Evolutionary conservation across 2,113 vertebrate species (phyloP).

Genomic region (Tiliqua scincoides): DNA sequence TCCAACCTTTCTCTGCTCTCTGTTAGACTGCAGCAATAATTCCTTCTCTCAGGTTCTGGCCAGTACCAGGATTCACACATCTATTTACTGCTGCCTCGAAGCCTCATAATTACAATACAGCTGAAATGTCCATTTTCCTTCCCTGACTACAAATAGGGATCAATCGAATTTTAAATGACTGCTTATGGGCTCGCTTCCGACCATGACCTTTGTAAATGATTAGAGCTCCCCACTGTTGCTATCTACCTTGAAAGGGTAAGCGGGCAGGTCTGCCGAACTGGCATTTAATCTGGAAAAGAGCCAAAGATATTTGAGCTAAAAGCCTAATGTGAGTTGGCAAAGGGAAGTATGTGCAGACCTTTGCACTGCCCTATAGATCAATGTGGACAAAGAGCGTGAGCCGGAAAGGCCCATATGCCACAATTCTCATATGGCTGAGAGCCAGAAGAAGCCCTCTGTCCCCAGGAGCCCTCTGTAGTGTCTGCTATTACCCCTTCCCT

Average conservation of each 20-base stretch:
- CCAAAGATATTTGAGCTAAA: slow-evolving; percentile 80
- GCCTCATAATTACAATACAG: slow-evolving; percentile 87
- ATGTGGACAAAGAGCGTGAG: background rate
- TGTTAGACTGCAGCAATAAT: slow-evolving; percentile 77
- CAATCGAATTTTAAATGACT: slow-evolving; percentile 89
- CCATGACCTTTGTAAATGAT: slow-evolving; percentile 97
- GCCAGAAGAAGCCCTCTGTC: background rate
- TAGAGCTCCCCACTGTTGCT: slow-evolving; percentile 82
- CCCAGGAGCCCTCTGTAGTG: no score
- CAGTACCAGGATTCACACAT: slow-evolving; percentile 78
- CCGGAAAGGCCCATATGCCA: background rate
- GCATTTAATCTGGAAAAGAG: slow-evolving; percentile 87
- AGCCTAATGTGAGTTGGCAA: slow-evolving; percentile 81
- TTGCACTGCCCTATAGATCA: slow-evolving; percentile 51
- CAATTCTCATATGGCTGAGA: background rate
- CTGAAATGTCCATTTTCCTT: slow-evolving; percentile 87
- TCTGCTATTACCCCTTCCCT: background rate
- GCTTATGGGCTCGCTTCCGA: slow-evolving; percentile 80
- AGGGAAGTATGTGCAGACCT: slow-evolving; percentile 67
- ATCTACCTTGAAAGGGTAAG: slow-evolving; percentile 85
- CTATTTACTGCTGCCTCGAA: slow-evolving; percentile 86
- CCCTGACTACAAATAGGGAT: slow-evolving; percentile 88
- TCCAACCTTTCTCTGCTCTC: slow-evolving; percentile 78
- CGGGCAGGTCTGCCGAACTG: slow-evolving; percentile 80
- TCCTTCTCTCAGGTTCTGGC: slow-evolving; percentile 81